A percentile compares a stretch with the other conserved stretches of the same genome.
phyloP scores from a whole-genome alignment of 2,888 invertebrate genomes.

The Ectropis crepuscularia region DNA sequence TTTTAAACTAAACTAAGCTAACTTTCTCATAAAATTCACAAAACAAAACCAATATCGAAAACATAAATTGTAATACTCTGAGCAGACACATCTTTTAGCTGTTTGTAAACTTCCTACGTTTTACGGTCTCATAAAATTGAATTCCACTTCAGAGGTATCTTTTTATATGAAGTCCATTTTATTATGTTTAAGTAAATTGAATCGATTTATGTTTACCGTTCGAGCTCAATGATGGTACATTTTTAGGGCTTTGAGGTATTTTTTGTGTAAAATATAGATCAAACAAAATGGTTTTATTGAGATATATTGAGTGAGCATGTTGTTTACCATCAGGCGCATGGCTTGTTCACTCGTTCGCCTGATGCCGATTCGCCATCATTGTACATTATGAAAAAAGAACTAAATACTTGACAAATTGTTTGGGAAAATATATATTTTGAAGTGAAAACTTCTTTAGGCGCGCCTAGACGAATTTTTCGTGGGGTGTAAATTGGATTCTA shows the following conservation, averaged over 20 bases:
- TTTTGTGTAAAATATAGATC: not conserved
- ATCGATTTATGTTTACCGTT: conserved; percentile 37
- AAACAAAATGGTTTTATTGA: not conserved
- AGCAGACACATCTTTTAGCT: conserved; percentile 40
- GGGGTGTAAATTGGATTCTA: too few relatives aligned
- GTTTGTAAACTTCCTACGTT: conserved; percentile 36
- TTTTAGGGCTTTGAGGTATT: conserved; percentile 13
- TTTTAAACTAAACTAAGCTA: too few relatives aligned
- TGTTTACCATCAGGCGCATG: too few relatives aligned
- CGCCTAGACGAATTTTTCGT: too few relatives aligned
- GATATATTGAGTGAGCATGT: too few relatives aligned
- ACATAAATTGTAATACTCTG: not conserved
- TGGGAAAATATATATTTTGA: too few relatives aligned
- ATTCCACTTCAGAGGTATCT: conserved; percentile 40
- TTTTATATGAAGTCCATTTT: conserved; percentile 40
- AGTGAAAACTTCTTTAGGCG: not conserved
- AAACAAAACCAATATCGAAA: not conserved
- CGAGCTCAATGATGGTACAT: conserved; percentile 25
- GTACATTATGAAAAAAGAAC: too few relatives aligned
- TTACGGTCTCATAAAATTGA: conserved; percentile 43
- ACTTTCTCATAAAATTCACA: too few relatives aligned
- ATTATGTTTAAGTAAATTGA: conserved; percentile 39
- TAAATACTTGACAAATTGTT: too few relatives aligned
- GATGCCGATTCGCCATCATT: too few relatives aligned
- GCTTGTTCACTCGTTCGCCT: too few relatives aligned